Base-by-base conservation (phyloP, 2,113 vertebrate genomes). In the Mirounga angustirostris region DNA sequence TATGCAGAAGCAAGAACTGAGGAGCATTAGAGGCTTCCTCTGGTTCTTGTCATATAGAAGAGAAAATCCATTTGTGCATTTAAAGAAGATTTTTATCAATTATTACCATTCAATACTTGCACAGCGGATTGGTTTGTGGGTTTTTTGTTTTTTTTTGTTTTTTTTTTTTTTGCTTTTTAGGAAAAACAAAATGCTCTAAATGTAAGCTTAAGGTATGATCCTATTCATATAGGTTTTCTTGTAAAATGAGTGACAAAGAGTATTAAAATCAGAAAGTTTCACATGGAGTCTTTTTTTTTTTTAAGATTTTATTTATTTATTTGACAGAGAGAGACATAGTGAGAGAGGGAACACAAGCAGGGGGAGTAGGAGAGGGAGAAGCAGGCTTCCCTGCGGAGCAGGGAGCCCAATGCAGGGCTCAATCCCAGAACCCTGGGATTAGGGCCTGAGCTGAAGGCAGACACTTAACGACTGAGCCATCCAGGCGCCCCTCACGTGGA, bases 241-340 rank as follows among this genome's bases (percentile, higher is more conserved):
- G 19, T 28, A 88, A 76, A 94, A 87, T 63, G 36, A 54, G 19
- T 86, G 36, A 7, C 63, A 95, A 65, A 7, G 18, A 93, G 36
- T 89, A 89, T 43, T 78, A 93, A 40, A 80, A 73, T 40, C 65
- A 91, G 50, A 90, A 93, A 81, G 24, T 54, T 87, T 82, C 50
- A 92, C 36, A 50, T 36, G 61, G 59, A 92, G 33, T 78, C 16
- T 79, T 63, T 74, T 40, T 40, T 40, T 40, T 40, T 40, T 40
- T 40, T 40, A 40, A 40, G 40, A 40, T 40, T 40, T 40, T 40
- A 40, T 40, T 40, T 40, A 40, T 40, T 40, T 40, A 40, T 40
- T 40, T 40, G 40, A 40, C 40, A 40, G 40, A 40, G 40, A 40
- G 40, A 40, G 40, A 40, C 40, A 40, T 40, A 40, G 40, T 40